Evolutionary conservation across 2,888 invertebrate genomes (phyloP).

Genomic region (Amblyteles armatorius): DNA sequence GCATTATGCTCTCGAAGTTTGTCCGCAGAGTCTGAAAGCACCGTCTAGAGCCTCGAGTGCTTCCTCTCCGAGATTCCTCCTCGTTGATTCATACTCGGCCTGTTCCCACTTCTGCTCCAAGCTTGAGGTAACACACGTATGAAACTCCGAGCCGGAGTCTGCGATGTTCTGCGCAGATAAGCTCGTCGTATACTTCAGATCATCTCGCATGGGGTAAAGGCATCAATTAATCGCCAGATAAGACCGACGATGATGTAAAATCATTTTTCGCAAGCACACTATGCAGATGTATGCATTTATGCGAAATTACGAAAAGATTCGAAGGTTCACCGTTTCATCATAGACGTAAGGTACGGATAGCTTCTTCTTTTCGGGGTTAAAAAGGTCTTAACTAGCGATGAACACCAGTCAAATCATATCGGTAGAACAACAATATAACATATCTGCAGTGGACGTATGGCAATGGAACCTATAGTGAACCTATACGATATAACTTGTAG

Average conservation of each 20-base stretch:
- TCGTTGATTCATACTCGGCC: constrained; percentile 13
- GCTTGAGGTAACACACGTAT: background rate
- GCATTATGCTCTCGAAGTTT: constrained; percentile 23
- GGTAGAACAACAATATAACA: background rate
- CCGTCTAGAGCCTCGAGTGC: constrained; percentile 22
- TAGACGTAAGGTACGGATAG: background rate
- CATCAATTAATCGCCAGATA: too few relatives aligned
- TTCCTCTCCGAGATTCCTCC: constrained; percentile 22
- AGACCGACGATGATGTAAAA: too few relatives aligned
- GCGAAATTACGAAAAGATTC: too few relatives aligned
- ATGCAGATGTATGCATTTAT: too few relatives aligned
- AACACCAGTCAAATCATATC: background rate
- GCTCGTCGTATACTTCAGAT: background rate
- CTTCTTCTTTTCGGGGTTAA: background rate
- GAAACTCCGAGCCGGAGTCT: background rate
- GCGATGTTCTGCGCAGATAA: constrained; percentile 16
- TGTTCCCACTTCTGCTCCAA: constrained; percentile 12
- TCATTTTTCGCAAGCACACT: too few relatives aligned
- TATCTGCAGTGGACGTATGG: background rate
- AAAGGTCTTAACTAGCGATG: background rate
- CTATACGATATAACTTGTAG: too few relatives aligned
- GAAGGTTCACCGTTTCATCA: too few relatives aligned
- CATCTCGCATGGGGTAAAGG: too few relatives aligned
- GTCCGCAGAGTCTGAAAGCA: constrained; percentile 9
- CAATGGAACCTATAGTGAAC: too few relatives aligned